These are phyloP conservation scores for Mythimna impura DNA, from an alignment of 2,888 invertebrate genomes.

Conservation along the genomic window DNA sequence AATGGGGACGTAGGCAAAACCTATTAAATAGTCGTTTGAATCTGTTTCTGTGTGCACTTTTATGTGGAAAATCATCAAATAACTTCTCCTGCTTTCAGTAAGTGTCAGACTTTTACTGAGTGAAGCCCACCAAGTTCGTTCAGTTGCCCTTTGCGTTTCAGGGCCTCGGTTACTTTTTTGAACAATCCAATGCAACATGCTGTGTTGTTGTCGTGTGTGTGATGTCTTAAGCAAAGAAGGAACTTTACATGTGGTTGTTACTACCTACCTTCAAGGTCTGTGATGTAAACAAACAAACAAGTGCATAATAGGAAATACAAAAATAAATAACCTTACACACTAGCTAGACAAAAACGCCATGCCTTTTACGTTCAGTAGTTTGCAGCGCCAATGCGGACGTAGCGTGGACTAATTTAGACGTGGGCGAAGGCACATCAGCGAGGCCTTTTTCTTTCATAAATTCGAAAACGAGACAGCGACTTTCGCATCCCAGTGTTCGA, in stretches of 20 bases:
- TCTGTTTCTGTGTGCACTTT: constrained; percentile 1
- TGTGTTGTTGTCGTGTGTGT: not conserved
- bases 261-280: constrained; percentile 21
- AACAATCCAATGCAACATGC: not conserved
- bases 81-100: too few species aligned
- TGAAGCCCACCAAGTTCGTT: too few species aligned
- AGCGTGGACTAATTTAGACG: too few species aligned
- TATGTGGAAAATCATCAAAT: too few species aligned
- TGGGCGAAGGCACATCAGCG: too few species aligned
- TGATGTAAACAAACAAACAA: constrained; percentile 33
- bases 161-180: too few species aligned
- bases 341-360: constrained; percentile 37
- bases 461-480: too few species aligned
- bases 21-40: constrained; percentile 24
- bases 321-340: constrained; percentile 27
- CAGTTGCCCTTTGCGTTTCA: too few species aligned
- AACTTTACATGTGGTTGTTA: constrained; percentile 34
- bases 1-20: constrained; percentile 37
- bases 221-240: constrained; percentile 5
- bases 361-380: constrained; percentile 42
- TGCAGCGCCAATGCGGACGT: constrained; percentile 54
- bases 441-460: too few species aligned
- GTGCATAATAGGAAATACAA: constrained; percentile 31
- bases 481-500: too few species aligned
- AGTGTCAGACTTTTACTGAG: too few species aligned